Evolutionary conservation across 1,140 invertebrate species (phyloP), one percentile per base, ranked within the genome.

Genomic region (Plectus sambesii): DNA sequence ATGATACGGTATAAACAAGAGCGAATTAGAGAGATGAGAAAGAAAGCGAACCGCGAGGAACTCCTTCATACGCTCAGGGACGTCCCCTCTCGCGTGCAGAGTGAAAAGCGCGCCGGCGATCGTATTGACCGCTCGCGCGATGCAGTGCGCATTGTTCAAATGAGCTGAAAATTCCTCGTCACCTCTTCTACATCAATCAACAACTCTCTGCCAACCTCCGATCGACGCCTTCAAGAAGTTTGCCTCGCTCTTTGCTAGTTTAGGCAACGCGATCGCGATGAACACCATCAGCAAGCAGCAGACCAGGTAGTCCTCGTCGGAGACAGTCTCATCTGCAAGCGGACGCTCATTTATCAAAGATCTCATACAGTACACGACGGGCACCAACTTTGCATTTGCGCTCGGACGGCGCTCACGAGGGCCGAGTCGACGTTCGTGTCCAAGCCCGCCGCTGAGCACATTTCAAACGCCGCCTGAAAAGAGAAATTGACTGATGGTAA

Each of bases 211-310:
- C 51, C 30, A 48, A 77, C 75, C 89, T 75, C 93, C 87, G 15
- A 96, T 75, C 1, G 85, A 85, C 3, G 90, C 85, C 61, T 74
- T 76, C 57, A 69, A 72, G 45, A 63, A 57, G 6, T 86, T 87
- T 39, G 79, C 80, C 42, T 94, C 89, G 57, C 79, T 83, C 43
- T 84, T 78, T 1, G 92, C 88, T 15, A 98, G 76, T 71, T 89
- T 87, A 2, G 93, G 92, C 58, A 99, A 83, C 0, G 90, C 90
- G 24, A 98, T 89, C 0, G 93, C 93, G 1, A 98, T 84, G 73
- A 97, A 98, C 3, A 98, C 93, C 87, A 99, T 93, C 17, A 98
- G 71, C 4, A 98, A 73, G 72, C 92, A 98, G 1, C 92, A 85
- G 22, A 90, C 75, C 12, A 87, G 74, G 75, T 98, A 93, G 61